Base-by-base conservation (phyloP, 2,797 vertebrate genomes). In the Cyprinodon diabolis region DNA sequence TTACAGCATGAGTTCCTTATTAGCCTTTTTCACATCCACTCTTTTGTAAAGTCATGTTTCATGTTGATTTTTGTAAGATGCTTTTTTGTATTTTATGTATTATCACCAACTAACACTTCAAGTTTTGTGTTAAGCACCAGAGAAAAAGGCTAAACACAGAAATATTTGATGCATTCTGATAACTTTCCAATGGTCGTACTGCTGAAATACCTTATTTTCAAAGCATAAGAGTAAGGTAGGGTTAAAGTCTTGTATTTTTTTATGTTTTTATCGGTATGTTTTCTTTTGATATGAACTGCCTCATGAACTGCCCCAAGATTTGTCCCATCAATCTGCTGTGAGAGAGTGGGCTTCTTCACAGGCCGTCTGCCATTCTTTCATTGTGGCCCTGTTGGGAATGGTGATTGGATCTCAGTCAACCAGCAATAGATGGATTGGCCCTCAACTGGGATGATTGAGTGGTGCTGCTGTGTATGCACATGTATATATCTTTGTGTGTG, bases 351-450 rank as follows among this genome's bases (percentile, higher is more conserved):
- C 76, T 78, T 90, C 90, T 92, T 90, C 90, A 78, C 87, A 75
- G 78, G 81, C 88, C 82, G 83, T 86, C 88, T 89, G 90, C 86
- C 87, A 71, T 90, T 91, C 89, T 90, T 90, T 92, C 80, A 87
- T 92, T 84, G 83, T 76, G 85, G 88, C 82, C 87, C 90, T 81
- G 86, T 89, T 90, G 91, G 91, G 90, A 90, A 86, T 90, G 89
- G 90, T 91, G 90, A 94, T 92, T 93, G 91, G 91, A 92, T 92
- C 89, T 90, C 85, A 92, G 89, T 92, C 91, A 90, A 92, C 86
- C 91, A 86, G 87, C 87, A 77, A 82, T 89, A 89, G 91, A 93
- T 92, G 90, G 89, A 92, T 92, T 84, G 90, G 86, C 84, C 70
- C 86, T 84, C 63, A 37, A 87, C 85, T 69, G 75, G 78, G 76